Conservation (phyloP, 2,113 vertebrate genomes). For the Alosa alosa region DNA sequence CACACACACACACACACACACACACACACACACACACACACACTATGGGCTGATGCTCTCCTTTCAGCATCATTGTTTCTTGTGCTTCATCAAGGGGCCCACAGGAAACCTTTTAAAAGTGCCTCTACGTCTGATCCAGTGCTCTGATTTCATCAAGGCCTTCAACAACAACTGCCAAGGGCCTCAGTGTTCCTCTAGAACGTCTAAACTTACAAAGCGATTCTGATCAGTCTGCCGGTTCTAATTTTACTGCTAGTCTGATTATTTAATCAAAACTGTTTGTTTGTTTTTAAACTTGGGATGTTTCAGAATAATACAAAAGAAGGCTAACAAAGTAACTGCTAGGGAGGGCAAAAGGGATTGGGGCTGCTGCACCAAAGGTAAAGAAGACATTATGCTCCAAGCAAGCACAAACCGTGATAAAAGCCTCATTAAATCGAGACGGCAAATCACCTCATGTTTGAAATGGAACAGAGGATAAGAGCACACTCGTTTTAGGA, state of each 20-base stretch:
- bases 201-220: background rate
- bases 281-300: no score
- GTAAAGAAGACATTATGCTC: no score
- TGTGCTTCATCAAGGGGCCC: background rate
- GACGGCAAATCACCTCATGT: background rate
- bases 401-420: background rate
- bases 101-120: background rate
- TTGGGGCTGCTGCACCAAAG: no score
- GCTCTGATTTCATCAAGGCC: background rate
- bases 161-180: background rate
- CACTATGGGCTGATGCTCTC: background rate
- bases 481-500: background rate
- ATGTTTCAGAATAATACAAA: no score
- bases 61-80: slow-evolving; percentile 3
- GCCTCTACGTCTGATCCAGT: background rate
- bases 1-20: background rate
- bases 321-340: no score
- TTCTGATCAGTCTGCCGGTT: background rate
- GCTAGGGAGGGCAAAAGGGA: no score
- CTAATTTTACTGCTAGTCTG: no score
- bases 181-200: background rate
- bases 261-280: no score
- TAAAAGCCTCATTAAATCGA: background rate
- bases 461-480: background rate
- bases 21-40: no score